These are phyloP conservation scores for Flabesymbios commensalis DNA, from an alignment of 2,888 invertebrate genomes.

Conservation along the genomic window DNA sequence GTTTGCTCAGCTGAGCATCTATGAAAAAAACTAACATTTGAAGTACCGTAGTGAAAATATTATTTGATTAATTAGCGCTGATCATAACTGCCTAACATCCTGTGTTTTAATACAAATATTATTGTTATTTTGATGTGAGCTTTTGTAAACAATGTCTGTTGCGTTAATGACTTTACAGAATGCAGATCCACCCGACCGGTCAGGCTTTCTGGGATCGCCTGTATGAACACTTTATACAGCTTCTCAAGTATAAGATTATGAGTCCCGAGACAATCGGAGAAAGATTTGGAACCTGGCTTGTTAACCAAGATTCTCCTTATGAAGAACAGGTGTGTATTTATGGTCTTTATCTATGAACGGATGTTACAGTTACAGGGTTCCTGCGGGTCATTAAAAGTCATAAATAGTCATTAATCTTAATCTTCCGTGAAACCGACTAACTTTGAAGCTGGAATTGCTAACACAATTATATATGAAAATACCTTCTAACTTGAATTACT, in stretches of 20 bases:
- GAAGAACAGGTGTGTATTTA: constrained; percentile 15
- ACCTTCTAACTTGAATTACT: too few relatives aligned
- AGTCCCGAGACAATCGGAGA: neutral
- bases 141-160: too few relatives aligned
- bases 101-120: too few relatives aligned
- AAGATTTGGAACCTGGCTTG: constrained; percentile 5
- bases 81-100: too few relatives aligned
- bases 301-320: constrained; percentile 23
- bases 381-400: neutral
- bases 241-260: constrained; percentile 24
- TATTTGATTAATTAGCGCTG: too few relatives aligned
- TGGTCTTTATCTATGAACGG: neutral
- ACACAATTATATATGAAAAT: too few relatives aligned
- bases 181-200: constrained; percentile 16
- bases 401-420: neutral
- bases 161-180: neutral
- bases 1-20: too few relatives aligned
- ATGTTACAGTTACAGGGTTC: neutral
- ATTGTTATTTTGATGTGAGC: too few relatives aligned
- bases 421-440: neutral
- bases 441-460: too few relatives aligned
- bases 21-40: too few relatives aligned
- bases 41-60: too few relatives aligned
- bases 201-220: constrained; percentile 23
- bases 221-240: constrained; percentile 21